Evolutionary conservation across 2,797 vertebrate genomes (phyloP), one percentile per base, ranked within the genome.

Genomic region (Anas capensis): DNA sequence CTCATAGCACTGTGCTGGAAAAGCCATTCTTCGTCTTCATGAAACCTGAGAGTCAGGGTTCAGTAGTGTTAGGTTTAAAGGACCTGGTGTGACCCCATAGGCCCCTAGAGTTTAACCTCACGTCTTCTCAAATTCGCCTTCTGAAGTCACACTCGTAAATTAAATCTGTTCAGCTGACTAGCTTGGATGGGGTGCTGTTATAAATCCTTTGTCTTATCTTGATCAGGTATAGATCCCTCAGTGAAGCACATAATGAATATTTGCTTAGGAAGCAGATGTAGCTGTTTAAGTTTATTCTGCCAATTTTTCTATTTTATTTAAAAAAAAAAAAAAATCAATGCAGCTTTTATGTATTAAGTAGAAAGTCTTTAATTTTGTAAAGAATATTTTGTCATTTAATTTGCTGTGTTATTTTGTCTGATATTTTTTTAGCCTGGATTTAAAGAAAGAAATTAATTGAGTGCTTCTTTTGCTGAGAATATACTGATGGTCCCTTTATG

Each of bases 241-340:
- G 21, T 88, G 51, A 84, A 92, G 69, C 42, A 16, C 21, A 19
- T 51, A 86, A 84, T 73, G 62, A 75, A 34, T 83, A 79, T 88
- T 71, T 95, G 58, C 46, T 48, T 69, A 72, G 65, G 72, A 91
- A 86, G 53, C 76, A 93, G 72, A 93, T 91, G 49, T 51, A 93
- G 51, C 46, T 54, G 38, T 58, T 90, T 83, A 78, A 69, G 27
- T 90, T 82, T 46, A 85, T 82, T 90, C 75, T 53, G 56, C 48
- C 60, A 38, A 58, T 72, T 84, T 77, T 34, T 70, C 11, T 54
- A 53, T 82, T 86, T 69, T 61, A 71, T 21, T 76, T 84, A 5
- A 65, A 2, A 68, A 2, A 29, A 31, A n/a, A 81, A 44, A 44
- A 18, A 85, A 90, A 83, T 44, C 29, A 54, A 44, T 58, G 46